Evolutionary conservation across 2,113 vertebrate species (phyloP).

Genomic region (Notothenia rossii): DNA sequence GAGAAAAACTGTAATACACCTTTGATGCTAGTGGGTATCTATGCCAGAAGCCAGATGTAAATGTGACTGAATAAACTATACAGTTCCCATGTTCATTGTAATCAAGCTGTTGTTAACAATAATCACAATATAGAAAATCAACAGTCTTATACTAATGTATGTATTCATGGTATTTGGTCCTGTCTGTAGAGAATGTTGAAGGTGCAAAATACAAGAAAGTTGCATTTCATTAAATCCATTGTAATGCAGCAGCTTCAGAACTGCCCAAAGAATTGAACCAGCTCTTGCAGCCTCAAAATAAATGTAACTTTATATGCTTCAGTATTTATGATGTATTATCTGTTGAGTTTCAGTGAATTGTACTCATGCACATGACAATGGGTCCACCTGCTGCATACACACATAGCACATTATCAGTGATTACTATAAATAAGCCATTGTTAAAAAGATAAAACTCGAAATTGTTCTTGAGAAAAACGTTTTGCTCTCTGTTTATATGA

Average conservation of each 20-base stretch:
- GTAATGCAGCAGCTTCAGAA: background rate
- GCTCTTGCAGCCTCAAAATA: background rate
- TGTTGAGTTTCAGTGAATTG: background rate
- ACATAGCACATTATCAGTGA: background rate
- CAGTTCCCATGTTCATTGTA: background rate
- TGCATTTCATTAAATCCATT: background rate
- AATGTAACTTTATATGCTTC: background rate
- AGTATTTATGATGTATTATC: conserved; percentile 5
- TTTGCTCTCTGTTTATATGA: conserved; percentile 42
- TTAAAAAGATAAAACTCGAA: background rate
- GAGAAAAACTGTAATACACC: background rate
- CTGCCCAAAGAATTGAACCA: background rate
- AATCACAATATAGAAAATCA: background rate
- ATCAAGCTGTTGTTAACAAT: conserved; percentile 1
- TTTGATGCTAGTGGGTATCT: background rate
- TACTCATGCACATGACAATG: background rate
- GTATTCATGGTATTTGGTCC: background rate
- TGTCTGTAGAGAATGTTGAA: background rate
- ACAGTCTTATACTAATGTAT: too few relatives aligned
- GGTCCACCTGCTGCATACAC: conserved; percentile 5
- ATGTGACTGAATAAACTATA: background rate
- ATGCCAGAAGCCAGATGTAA: background rate
- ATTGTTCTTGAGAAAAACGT: conserved; percentile 26
- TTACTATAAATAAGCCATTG: conserved; percentile 13
- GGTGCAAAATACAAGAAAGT: background rate